phyloP scores from a whole-genome alignment of 2,113 vertebrate species.

The Mesoclemmys tuberculata region DNA sequence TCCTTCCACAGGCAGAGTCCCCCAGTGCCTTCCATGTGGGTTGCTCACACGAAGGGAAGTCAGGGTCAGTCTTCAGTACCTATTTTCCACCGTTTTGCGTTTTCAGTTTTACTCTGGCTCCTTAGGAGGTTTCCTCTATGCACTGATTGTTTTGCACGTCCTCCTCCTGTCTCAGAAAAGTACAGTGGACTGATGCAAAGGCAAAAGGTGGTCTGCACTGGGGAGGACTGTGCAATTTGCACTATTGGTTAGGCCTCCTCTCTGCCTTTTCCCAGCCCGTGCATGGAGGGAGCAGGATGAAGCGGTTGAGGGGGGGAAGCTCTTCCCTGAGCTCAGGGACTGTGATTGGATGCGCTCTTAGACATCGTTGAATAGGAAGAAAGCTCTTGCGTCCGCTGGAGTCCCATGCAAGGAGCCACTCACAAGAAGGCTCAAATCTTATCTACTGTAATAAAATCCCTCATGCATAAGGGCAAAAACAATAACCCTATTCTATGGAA shows the following conservation, averaged over 20 bases:
- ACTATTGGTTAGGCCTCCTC: not conserved
- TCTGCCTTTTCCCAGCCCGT: not conserved
- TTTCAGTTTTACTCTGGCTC: not conserved
- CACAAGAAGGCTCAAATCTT: not conserved
- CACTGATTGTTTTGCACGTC: not conserved
- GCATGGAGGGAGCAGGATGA: no score
- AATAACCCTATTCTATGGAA: not conserved
- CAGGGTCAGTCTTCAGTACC: not conserved
- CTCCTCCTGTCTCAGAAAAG: not conserved
- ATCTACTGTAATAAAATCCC: not conserved
- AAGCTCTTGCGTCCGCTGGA: not conserved
- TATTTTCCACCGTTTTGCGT: not conserved
- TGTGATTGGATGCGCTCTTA: not conserved
- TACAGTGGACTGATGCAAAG: not conserved
- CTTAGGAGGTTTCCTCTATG: not conserved
- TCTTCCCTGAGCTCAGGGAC: not conserved
- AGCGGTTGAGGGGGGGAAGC: not conserved
- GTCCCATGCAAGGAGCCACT: not conserved
- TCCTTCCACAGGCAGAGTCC: fast-evolving
- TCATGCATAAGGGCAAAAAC: not conserved
- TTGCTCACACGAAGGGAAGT: not conserved
- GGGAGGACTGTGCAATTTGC: not conserved
- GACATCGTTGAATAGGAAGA: not conserved
- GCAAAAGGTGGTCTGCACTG: not conserved
- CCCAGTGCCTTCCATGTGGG: not conserved